Evolutionary conservation across 2,888 invertebrate species (phyloP), one percentile per base, ranked within the genome.

Genomic region (Limnephilus auricula): DNA sequence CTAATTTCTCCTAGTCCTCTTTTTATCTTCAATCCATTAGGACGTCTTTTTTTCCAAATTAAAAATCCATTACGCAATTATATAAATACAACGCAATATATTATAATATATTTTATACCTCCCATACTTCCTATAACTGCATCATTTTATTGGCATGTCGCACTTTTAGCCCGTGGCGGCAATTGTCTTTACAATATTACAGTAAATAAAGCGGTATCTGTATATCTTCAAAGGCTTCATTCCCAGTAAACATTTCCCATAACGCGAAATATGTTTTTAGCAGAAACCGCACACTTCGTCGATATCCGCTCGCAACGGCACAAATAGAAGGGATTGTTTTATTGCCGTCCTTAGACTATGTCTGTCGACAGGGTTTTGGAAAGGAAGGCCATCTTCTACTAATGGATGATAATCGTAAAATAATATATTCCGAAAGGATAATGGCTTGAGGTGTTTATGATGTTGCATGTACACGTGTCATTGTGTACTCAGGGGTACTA

Each of bases 401-500:
- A 84, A 84, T 90, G 90, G 84, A 65, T 37, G 78, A 83, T 84
- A 18, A 84, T 90, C 84, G 78, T 84, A 84, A 84, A 90, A 32
- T 84, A 90, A 90, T 84, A 50, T 90, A 82, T 85, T 90, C 45
- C 79, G 85, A 86, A 45, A 86, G 45, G 79, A 90, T 85, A 85
- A 90, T 90, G 6, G 25, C 65, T 65, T 65, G 50, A 65, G 65
- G 86, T 40, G 90, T 90, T 90, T 90, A 90, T 90, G 90, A 31
- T 79, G 83, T 85, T 78, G 84, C 83, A 37, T 84, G 15, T 50
- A 79, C 37, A 90, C 78, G 90, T 78, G 88, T 88, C 88, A 30
- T 12, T 40, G 88, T 79, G 40, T 15, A 31, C 30, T 40, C 86
- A 86, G 86, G 50, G 65, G 31, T 50, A 10, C 86, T 1, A 31